Evolutionary conservation across 2,113 vertebrate genomes (phyloP).

Genomic region (Serinus canaria): DNA sequence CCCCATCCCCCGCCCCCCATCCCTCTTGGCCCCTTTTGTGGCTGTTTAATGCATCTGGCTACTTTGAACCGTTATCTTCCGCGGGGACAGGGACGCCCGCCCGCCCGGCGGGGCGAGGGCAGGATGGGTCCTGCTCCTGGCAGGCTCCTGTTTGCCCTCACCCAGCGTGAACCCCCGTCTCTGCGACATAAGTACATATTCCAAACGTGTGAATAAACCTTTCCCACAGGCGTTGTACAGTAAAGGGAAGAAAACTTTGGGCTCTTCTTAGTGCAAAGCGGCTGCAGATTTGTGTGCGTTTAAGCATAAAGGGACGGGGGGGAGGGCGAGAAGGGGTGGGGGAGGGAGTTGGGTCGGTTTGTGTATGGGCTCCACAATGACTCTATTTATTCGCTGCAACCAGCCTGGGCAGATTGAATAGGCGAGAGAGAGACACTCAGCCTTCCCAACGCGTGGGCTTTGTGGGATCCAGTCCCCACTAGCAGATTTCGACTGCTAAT

Average conservation of each 20-base stretch:
- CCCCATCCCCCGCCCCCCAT: no score
- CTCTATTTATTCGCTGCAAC: slow-evolving; percentile 72
- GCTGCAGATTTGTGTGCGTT: slow-evolving; percentile 63
- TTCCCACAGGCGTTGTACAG: slow-evolving; percentile 5
- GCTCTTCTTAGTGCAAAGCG: slow-evolving; percentile 12
- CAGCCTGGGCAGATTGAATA: slow-evolving; percentile 64
- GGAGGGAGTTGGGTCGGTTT: slow-evolving; percentile 65
- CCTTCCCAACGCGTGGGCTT: slow-evolving; percentile 61
- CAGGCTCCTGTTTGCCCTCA: neutral
- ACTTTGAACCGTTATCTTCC: slow-evolving; percentile 26
- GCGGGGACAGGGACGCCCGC: neutral
- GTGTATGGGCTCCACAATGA: slow-evolving; percentile 67
- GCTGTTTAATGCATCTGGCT: slow-evolving; percentile 3
- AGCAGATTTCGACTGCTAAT: slow-evolving; percentile 37
- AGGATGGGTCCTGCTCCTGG: neutral
- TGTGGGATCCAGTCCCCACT: slow-evolving; percentile 54
- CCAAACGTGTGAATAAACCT: neutral
- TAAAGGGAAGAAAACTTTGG: slow-evolving; percentile 16
- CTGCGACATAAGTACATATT: neutral
- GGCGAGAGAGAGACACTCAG: slow-evolving; percentile 51
- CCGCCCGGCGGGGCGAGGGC: neutral
- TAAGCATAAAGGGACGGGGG: slow-evolving; percentile 68
- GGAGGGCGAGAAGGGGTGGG: slow-evolving; percentile 17
- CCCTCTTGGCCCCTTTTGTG: neutral
- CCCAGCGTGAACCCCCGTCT: neutral